Evolutionary conservation across 1,140 invertebrate genomes (phyloP).

Genomic region (Cyrtorhinus lividipennis): DNA sequence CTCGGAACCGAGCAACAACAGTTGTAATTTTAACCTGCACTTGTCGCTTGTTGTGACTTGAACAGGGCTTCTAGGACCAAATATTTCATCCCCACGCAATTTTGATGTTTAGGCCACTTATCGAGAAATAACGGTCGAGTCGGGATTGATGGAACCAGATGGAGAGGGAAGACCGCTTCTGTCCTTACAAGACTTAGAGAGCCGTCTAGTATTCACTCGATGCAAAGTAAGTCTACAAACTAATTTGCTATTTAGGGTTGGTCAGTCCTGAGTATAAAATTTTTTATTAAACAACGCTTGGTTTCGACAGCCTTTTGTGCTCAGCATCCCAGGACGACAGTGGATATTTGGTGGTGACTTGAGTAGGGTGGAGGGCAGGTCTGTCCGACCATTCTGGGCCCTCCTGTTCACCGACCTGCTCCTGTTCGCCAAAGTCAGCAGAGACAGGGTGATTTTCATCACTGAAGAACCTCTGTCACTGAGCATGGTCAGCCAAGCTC

Average conservation of each 20-base stretch:
- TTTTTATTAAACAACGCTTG: no score
- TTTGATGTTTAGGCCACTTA: conserved; percentile 42
- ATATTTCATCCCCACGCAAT: no score
- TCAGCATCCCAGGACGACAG: conserved; percentile 63
- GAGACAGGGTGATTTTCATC: conserved; percentile 68
- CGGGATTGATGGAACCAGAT: conserved; percentile 65
- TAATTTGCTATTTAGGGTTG: not conserved
- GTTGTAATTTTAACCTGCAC: no score
- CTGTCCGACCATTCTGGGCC: conserved; percentile 65
- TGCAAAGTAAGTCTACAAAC: conserved; percentile 60
- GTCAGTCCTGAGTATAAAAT: not conserved
- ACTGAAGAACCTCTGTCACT: conserved; percentile 69
- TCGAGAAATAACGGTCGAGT: conserved; percentile 61
- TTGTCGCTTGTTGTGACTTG: no score
- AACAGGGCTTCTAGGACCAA: no score
- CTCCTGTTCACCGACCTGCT: conserved; percentile 67
- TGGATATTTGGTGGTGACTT: conserved; percentile 77
- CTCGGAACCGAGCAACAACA: no score
- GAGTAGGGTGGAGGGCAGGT: conserved; percentile 62
- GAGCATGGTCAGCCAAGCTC: conserved; percentile 58
- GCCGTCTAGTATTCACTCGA: conserved; percentile 66
- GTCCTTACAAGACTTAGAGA: conserved; percentile 66
- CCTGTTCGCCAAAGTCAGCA: conserved; percentile 66
- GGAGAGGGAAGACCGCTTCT: conserved; percentile 61
- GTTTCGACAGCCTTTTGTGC: conserved; percentile 63